Base-by-base conservation (phyloP, 1,140 invertebrate species). In the Olivierus martensii region DNA sequence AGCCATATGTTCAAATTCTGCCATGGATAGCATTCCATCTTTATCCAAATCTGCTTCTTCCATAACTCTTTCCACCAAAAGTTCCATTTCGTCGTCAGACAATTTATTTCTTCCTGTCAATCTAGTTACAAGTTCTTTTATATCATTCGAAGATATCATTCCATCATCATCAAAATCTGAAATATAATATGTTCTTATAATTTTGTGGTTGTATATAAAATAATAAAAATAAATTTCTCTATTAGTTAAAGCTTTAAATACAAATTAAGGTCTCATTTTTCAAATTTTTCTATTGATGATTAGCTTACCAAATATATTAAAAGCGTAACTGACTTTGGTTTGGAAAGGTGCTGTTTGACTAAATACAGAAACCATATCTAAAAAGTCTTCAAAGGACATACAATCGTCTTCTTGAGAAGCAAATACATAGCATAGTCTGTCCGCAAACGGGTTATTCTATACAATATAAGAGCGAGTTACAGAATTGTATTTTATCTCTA, bases 381-480 rank as follows among this genome's bases (percentile, higher is more conserved):
- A 71, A 67, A 99, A 98, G 73, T 99, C 93, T 72, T 95, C 87
- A 67, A 98, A 99, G 7, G 89, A 94, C 62, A 98, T 96, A 59
- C 87, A 76, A 1, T 90, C 90, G 68, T 95, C 91, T 42, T 87
- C 78, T 67, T 96, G 89, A 61, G 82, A 82, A 1, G 82, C 83
- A 65, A 87, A 87, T 15, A 84, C 77, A 28, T 74, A 65, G 61
- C 80, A 79, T 36, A 87, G 75, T 5, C 80, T 71, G 52, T 80
- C 74, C 57, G 70, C 65, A 62, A 84, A 85, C 28, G 82, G 82
- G 66, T 83, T 85, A 57, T 75, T 76, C 81, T 85, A 63, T 47
- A 73, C 17, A 50, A 28, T 28, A 28, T 9, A 28, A 28, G 28
- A 28, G 9, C 9, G 9, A 28, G 22, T 28, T 28, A 3, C 22